Conservation (phyloP, 2,888 invertebrate species). For the Cryptocephalus moraei region DNA sequence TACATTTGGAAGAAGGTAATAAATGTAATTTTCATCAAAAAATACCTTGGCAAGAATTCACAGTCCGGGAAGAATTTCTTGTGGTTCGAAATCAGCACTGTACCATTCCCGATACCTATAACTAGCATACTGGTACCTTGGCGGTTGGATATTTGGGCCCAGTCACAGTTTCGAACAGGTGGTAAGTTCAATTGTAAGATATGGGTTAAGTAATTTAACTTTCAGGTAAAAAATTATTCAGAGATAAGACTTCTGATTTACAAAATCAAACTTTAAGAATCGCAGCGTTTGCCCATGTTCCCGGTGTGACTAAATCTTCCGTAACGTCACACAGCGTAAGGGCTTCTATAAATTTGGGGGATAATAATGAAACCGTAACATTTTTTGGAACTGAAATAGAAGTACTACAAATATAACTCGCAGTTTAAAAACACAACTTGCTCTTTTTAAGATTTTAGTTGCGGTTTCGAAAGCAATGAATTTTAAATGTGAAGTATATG, state of each 20-base stretch:
- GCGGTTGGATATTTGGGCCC: slow-evolving; percentile 58
- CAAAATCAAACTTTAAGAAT: slow-evolving; percentile 50
- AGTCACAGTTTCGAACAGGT: slow-evolving; percentile 48
- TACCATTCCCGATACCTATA: slow-evolving; percentile 60
- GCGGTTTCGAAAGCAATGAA: slow-evolving; percentile 60
- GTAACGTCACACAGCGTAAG: slow-evolving; percentile 17
- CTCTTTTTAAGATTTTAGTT: neutral
- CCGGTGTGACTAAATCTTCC: slow-evolving; percentile 43
- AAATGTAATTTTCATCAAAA: slow-evolving; percentile 60
- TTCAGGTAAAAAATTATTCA: slow-evolving; percentile 37
- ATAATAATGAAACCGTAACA: slow-evolving; percentile 3
- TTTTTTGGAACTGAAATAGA: slow-evolving; percentile 60
- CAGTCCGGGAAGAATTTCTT: slow-evolving; percentile 29
- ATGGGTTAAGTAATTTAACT: neutral
- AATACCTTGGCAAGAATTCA: slow-evolving; percentile 34
- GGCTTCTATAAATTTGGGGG: slow-evolving; percentile 12
- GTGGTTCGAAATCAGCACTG: slow-evolving; percentile 63
- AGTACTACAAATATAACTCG: slow-evolving; percentile 33
- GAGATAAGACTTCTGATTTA: slow-evolving; percentile 51
- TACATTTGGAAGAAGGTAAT: slow-evolving; percentile 71
- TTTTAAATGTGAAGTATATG: slow-evolving; percentile 58
- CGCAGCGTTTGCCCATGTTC: slow-evolving; percentile 57
- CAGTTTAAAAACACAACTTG: neutral
- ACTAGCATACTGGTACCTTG: slow-evolving; percentile 47
- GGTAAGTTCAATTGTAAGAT: neutral